Evolutionary conservation across 2,113 vertebrate species (phyloP).

Genomic region (Eurypyga helias): DNA sequence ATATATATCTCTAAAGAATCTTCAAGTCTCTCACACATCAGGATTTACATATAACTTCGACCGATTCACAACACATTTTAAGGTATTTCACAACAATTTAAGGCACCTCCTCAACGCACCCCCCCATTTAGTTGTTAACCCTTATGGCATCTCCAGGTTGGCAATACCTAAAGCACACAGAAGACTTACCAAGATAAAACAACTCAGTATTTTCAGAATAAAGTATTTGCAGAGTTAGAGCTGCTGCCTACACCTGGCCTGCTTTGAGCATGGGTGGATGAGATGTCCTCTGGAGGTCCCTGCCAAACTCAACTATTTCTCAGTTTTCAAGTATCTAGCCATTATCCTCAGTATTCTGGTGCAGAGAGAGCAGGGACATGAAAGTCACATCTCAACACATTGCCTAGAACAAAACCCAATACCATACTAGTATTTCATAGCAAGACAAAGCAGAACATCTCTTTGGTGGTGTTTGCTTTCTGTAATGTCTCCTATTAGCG

Average conservation of each 20-base stretch:
- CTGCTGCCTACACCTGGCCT: neutral
- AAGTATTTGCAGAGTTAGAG: neutral
- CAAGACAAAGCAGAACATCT: neutral
- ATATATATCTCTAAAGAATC: neutral
- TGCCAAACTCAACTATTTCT: neutral
- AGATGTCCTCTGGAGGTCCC: neutral
- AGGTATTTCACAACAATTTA: neutral
- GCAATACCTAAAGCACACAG: neutral
- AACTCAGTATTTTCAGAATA: neutral
- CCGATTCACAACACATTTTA: neutral
- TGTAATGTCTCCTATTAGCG: neutral
- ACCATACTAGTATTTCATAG: neutral
- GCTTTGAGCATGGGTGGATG: neutral
- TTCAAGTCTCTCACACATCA: neutral
- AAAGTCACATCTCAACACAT: neutral
- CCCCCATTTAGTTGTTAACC: neutral
- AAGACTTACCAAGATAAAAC: neutral
- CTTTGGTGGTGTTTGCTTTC: neutral
- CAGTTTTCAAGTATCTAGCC: neutral
- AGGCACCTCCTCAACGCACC: neutral
- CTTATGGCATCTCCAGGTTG: neutral
- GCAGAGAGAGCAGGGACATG: neutral
- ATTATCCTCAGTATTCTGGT: neutral
- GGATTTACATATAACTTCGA: neutral
- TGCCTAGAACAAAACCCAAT: neutral